Conservation (phyloP, 2,888 invertebrate genomes). For the Megaustenia siamemsis region DNA sequence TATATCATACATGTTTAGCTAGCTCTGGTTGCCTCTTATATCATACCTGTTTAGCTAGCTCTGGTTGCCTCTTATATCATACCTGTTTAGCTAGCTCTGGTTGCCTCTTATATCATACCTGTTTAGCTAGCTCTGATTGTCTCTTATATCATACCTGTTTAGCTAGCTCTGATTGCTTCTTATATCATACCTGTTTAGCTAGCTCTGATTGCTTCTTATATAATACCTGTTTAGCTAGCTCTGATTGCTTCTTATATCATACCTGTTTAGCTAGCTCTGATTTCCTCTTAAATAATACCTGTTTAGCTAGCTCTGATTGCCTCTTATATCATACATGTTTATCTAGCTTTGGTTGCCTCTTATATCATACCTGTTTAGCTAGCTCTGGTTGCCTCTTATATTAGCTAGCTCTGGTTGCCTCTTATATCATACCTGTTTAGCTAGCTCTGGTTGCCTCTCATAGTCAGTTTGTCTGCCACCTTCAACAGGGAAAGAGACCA, state of each 20-base stretch:
- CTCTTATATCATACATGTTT: background rate
- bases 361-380: background rate
- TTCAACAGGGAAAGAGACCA: conserved; percentile 67
- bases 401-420: background rate
- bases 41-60: too few species aligned
- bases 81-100: too few species aligned
- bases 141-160: too few species aligned
- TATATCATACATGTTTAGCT: too few species aligned
- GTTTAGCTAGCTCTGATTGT: too few species aligned
- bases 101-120: too few species aligned
- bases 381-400: background rate
- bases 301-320: background rate
- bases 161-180: too few species aligned
- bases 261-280: background rate
- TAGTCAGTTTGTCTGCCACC: conserved; percentile 47
- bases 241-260: background rate
- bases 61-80: too few species aligned
- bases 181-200: too few species aligned
- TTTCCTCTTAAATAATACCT: background rate
- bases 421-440: conserved; percentile 66
- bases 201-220: background rate
- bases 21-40: too few species aligned
- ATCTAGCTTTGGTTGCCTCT: background rate
- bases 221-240: background rate
- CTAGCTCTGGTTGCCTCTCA: conserved; percentile 63